These are phyloP conservation scores for Herpetotheres cachinnans DNA, from an alignment of 2,113 vertebrate species.

Conservation along the genomic window DNA sequence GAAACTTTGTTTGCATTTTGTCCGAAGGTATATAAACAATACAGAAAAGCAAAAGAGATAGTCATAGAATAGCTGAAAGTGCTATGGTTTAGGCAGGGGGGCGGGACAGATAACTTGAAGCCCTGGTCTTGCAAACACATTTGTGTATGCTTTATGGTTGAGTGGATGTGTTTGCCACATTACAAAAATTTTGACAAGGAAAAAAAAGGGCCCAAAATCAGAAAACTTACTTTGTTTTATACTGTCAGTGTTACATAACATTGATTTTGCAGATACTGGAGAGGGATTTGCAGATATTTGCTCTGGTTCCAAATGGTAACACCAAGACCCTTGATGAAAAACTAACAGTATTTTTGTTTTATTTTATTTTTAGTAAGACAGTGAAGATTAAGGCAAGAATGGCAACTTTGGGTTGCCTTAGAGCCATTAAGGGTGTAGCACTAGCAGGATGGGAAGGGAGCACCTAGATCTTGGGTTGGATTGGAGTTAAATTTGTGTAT, in stretches of 20 bases:
- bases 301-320: not conserved
- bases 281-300: not conserved
- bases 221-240: not conserved
- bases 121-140: not conserved
- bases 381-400: not conserved
- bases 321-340: not conserved
- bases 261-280: not conserved
- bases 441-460: not conserved
- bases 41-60: not conserved
- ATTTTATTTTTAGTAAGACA: not conserved
- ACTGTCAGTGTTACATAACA: not conserved
- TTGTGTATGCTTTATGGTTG: not conserved
- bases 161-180: not conserved
- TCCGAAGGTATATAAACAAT: not conserved
- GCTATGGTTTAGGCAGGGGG: not conserved
- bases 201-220: not conserved
- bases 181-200: not conserved
- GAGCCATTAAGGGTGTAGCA: not conserved
- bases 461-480: not conserved
- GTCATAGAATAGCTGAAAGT: not conserved
- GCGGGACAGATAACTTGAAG: no score
- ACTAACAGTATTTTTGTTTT: not conserved
- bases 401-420: not conserved
- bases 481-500: not conserved
- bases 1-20: not conserved